A percentile compares a stretch with the other conserved stretches of the same genome.
phyloP scores from a whole-genome alignment of 2,113 vertebrate species.

The Aptenodytes patagonicus region DNA sequence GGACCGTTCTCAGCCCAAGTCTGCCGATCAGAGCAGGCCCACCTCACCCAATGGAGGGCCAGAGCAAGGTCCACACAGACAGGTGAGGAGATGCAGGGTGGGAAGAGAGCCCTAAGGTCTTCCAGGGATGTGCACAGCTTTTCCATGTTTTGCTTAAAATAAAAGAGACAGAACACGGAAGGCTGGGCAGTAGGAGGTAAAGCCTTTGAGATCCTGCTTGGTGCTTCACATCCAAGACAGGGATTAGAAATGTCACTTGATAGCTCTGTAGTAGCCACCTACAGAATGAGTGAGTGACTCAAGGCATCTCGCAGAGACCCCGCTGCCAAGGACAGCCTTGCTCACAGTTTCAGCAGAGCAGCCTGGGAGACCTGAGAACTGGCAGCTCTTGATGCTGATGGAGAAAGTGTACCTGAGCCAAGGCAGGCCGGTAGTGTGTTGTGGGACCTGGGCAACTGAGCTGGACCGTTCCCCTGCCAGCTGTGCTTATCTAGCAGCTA shows the following conservation, averaged over 20 bases:
- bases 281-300: neutral
- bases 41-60: constrained; percentile 81
- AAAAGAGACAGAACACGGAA: too few relatives aligned
- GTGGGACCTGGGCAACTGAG: neutral
- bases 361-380: neutral
- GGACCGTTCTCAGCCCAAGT: constrained; percentile 84
- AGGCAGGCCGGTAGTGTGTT: neutral
- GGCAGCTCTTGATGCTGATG: neutral
- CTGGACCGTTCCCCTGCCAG: neutral
- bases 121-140: neutral
- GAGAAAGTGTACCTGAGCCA: neutral
- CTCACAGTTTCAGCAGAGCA: neutral
- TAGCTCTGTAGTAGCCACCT: neutral
- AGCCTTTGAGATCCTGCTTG: neutral
- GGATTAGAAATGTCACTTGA: neutral
- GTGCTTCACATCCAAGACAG: neutral
- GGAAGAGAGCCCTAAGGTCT: neutral
- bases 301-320: neutral
- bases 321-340: neutral
- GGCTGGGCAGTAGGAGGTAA: neutral
- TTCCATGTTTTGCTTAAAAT: neutral
- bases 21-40: constrained; percentile 83
- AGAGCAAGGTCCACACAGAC: constrained; percentile 81
- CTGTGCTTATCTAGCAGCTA: neutral
- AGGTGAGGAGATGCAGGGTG: constrained; percentile 77